Evolutionary conservation across 2,113 vertebrate species (phyloP).

Genomic region (Marmota flaviventris): DNA sequence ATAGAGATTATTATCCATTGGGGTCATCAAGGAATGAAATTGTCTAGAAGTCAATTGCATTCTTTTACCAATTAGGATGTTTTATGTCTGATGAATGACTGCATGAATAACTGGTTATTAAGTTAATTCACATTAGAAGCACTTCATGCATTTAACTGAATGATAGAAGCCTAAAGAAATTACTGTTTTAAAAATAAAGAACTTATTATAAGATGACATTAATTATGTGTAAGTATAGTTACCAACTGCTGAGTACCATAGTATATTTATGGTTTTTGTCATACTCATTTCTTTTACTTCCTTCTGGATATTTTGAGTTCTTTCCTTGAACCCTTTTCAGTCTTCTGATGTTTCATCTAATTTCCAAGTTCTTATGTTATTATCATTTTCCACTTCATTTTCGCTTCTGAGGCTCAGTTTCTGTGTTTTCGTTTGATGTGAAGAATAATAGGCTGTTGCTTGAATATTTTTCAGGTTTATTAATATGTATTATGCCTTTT

Average conservation of each 20-base stretch:
- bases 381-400: constrained; percentile 46
- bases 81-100: constrained; percentile 69
- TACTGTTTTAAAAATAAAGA: constrained; percentile 65
- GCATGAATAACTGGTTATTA: constrained; percentile 68
- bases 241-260: not conserved
- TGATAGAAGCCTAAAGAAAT: constrained; percentile 64
- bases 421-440: constrained; percentile 73
- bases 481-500: constrained; percentile 79
- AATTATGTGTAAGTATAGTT: constrained; percentile 32
- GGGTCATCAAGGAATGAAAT: constrained; percentile 20
- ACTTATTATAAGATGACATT: constrained; percentile 13
- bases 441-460: constrained; percentile 69
- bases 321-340: constrained; percentile 62
- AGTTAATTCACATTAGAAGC: constrained; percentile 65
- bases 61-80: constrained; percentile 59
- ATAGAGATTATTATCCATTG: not conserved
- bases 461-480: constrained; percentile 79
- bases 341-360: constrained; percentile 63
- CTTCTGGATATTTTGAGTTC: constrained; percentile 51
- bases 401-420: constrained; percentile 52
- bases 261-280: constrained; percentile 37
- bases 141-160: constrained; percentile 70
- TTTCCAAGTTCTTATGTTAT: constrained; percentile 71
- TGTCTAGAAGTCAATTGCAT: constrained; percentile 51
- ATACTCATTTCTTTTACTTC: not conserved